Base-by-base conservation (phyloP, 2,113 vertebrate species). In the Excalfactoria chinensis region DNA sequence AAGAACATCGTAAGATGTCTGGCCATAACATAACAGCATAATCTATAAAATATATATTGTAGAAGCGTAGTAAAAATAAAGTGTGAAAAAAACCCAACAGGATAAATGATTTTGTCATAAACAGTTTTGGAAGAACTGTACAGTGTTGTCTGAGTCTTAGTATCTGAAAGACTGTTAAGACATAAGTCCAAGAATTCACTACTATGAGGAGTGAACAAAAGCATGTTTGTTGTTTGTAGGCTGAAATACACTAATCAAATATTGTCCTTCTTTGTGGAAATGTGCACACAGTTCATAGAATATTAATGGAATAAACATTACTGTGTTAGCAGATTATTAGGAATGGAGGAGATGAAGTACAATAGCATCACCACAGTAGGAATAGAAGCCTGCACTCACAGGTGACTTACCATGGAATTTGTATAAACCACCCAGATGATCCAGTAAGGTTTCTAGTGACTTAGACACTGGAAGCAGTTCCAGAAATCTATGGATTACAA, bases 401-500 rank as follows among this genome's bases (percentile, higher is more conserved):
- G 86, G 44, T 43, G 91, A 84, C 98, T 98, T 93, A 99, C 99
- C 99, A 23, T 99, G 99, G 95, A 99, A 99, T 97, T 99, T 99
- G 97, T 99, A 99, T 90, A 99, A 97, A 37, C 99, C 99, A 70
- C 99, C 99, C 37, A 99, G 97, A 78, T 99, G 99, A 96, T 99
- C 99, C 84, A 99, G 96, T 60, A 99, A 95, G 1, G 99, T 99
- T 95, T 99, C 99, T 90, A 99, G 94, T 34, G 99, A 99, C 94
- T 99, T 99, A 73, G 99, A 99, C 64, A 99, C 99, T 2, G 99
- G 99, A 82, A 99, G 98, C 49, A 99, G 97, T 97, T 99, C 99
- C 97, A 99, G 98, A 96, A 99, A 99, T 88, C 99, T 98, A 88
- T 99, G 99, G 96, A 99, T 99, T 93, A 99, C 99, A 69, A 99